A percentile compares a stretch with the other conserved stretches of the same genome.
Evolutionary conservation across 2,888 invertebrate species (phyloP).

Genomic region (Tenthredo amoena): DNA sequence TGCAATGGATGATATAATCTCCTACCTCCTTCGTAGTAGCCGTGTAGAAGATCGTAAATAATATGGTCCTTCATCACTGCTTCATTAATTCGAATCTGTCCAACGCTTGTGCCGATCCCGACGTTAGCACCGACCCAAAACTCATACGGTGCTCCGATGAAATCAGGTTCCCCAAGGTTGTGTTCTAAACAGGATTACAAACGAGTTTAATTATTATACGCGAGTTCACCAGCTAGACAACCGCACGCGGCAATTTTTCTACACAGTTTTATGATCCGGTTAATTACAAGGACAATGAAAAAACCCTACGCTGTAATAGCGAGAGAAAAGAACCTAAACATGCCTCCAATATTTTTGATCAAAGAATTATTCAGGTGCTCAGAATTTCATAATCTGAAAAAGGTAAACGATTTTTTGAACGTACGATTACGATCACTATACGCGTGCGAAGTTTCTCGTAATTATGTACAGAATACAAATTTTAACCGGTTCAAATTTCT

Average conservation of each 20-base stretch:
- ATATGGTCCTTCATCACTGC: conserved; percentile 83
- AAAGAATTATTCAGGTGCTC: neutral
- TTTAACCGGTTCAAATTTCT: too few species aligned
- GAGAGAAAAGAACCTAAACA: neutral
- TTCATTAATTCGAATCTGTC: conserved; percentile 89
- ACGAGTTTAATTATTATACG: conserved; percentile 44
- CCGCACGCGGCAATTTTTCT: neutral
- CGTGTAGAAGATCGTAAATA: conserved; percentile 90
- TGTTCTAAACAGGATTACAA: conserved; percentile 76
- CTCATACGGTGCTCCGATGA: conserved; percentile 92
- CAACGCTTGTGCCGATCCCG: conserved; percentile 91
- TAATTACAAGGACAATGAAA: neutral
- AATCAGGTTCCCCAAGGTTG: conserved; percentile 84
- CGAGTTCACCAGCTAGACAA: conserved; percentile 26
- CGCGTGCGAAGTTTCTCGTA: too few species aligned
- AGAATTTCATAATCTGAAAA: too few species aligned
- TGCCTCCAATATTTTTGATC: neutral
- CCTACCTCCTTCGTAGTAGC: conserved; percentile 90
- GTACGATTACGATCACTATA: too few species aligned
- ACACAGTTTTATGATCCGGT: conserved; percentile 11
- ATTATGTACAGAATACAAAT: too few species aligned
- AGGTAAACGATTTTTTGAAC: too few species aligned
- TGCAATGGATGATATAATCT: neutral
- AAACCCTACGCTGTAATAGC: neutral
- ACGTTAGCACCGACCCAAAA: conserved; percentile 95